These are phyloP conservation scores for Trichonephila clavipes DNA, from an alignment of 1,140 invertebrate species.

Conservation along the genomic window DNA sequence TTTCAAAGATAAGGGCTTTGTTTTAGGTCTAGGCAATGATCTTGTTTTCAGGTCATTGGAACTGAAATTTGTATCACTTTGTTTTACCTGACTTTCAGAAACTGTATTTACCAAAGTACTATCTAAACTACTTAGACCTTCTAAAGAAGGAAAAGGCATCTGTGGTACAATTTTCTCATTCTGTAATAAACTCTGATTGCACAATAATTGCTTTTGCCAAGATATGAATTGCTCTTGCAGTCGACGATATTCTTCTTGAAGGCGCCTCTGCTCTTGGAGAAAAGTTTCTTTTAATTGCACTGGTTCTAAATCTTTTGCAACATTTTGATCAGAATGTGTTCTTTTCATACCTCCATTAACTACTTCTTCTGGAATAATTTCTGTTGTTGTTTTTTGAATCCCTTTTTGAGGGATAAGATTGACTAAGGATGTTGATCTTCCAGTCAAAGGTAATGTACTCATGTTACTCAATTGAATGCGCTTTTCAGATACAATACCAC, in stretches of 20 bases:
- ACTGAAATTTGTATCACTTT: slow-evolving; percentile 8
- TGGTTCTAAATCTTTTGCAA: slow-evolving; percentile 55
- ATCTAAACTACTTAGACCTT: slow-evolving; percentile 63
- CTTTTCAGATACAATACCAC: slow-evolving; percentile 53
- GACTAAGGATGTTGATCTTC: slow-evolving; percentile 60
- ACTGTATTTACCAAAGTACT: not conserved
- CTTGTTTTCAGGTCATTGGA: slow-evolving; percentile 57
- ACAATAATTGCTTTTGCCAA: slow-evolving; percentile 78
- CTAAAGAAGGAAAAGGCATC: slow-evolving; percentile 71
- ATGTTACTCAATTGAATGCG: slow-evolving; percentile 51
- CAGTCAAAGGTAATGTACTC: slow-evolving; percentile 70
- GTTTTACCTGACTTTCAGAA: not conserved
- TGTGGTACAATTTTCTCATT: slow-evolving; percentile 75
- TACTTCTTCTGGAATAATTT: not conserved
- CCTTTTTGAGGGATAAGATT: slow-evolving; percentile 67
- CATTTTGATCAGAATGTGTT: slow-evolving; percentile 73
- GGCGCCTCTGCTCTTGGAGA: slow-evolving; percentile 72
- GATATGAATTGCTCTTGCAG: slow-evolving; percentile 78
- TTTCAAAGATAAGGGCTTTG: slow-evolving; percentile 58
- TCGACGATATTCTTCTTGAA: slow-evolving; percentile 77
- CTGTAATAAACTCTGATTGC: slow-evolving; percentile 78
- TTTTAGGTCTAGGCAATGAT: slow-evolving; percentile 71
- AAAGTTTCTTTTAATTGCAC: slow-evolving; percentile 51
- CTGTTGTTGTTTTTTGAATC: not conserved
- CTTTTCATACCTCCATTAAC: slow-evolving; percentile 60